Percentiles rank a stretch among this genome's conserved stretches.
Conservation (phyloP, 2,888 invertebrate genomes). For the Lasioglossum villosulum region DNA sequence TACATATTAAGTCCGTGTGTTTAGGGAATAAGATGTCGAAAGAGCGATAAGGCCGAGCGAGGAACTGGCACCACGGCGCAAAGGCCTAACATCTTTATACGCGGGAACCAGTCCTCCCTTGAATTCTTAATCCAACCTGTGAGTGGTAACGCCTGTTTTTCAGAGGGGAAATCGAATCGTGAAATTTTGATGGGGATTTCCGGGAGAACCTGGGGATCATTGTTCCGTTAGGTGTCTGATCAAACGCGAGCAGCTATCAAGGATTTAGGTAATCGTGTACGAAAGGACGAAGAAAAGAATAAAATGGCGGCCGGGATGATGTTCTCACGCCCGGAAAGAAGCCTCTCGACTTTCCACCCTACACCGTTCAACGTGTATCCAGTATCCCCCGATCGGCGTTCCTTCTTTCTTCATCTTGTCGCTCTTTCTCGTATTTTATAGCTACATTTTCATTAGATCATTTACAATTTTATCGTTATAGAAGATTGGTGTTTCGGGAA, state of each 20-base stretch:
- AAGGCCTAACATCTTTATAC: conserved; percentile 30
- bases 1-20: conserved; percentile 74
- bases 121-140: conserved; percentile 38
- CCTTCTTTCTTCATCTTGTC: too few relatives aligned
- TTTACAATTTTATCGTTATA: background rate
- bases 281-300: background rate
- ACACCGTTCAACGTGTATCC: background rate
- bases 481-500: background rate
- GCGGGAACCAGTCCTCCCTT: conserved; percentile 21
- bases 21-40: conserved; percentile 67
- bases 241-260: background rate
- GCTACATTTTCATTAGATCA: background rate
- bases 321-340: background rate
- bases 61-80: conserved; percentile 29
- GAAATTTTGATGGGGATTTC: conserved; percentile 40
- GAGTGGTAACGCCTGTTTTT: conserved; percentile 54
- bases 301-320: conserved; percentile 4
- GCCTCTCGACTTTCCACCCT: background rate
- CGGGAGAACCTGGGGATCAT: background rate
- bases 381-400: too few relatives aligned
- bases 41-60: conserved; percentile 45
- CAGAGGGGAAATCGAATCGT: conserved; percentile 39
- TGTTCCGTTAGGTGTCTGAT: conserved; percentile 4
- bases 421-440: background rate
- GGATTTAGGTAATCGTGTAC: conserved; percentile 2